Base-by-base conservation (phyloP, 2,113 vertebrate species). In the Trichomycterus rosablanca region DNA sequence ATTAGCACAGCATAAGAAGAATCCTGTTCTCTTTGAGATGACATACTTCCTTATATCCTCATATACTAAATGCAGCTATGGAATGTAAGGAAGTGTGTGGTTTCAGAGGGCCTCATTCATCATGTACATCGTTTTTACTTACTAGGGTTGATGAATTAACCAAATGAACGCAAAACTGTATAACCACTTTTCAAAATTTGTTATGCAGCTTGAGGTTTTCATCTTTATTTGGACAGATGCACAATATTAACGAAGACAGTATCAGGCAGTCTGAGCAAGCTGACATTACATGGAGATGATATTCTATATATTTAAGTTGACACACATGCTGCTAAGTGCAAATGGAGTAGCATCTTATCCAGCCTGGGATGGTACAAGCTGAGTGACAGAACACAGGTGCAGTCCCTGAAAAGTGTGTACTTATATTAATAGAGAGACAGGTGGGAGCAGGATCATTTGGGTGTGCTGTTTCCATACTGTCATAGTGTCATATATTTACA, bases 61-160 rank as follows among this genome's bases (percentile, higher is more conserved):
- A 97, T 97, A 97, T 85, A 89, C 87, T 90, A 90, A 84, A 89
- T 76, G 74, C 81, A 82, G 82, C 88, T 97, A 97, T 97, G 93
- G 93, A 97, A 97, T 97, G 94, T 97, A 97, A 97, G 93, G 94
- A 97, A 97, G 94, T 97, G 94, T 97, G 94, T 97, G 93, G 93
- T 92, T 92, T 90, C 86, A 86, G 74, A 77, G 77, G 80, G 84
- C n/a, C n/a, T n/a, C 74, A 63, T 26, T 52, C 45, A 62, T 58
- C 82, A n/a, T n/a, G n/a, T n/a, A n/a, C n/a, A n/a, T n/a, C n/a
- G n/a, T n/a, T n/a, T n/a, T n/a, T n/a, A n/a, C n/a, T n/a, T n/a
- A n/a, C n/a, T n/a, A n/a, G n/a, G n/a, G n/a, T n/a, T n/a, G n/a
- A n/a, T n/a, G n/a, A n/a, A n/a, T n/a, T n/a, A n/a, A n/a, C n/a